Conservation (phyloP, 1,140 invertebrate genomes). For the Drosophila athabasca region DNA sequence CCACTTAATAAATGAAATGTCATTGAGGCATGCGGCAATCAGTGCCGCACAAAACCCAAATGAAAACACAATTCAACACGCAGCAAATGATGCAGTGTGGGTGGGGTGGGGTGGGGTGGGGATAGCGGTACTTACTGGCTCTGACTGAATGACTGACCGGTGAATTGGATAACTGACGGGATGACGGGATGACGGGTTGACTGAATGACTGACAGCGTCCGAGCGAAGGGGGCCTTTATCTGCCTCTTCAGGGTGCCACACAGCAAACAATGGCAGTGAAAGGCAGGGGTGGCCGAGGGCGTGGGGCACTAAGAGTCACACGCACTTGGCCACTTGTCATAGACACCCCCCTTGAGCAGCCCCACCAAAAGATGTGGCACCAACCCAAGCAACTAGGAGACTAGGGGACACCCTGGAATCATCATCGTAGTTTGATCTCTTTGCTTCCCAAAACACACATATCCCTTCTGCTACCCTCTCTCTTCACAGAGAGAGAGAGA, state of each 20-base stretch:
- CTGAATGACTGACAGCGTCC: slow-evolving; percentile 58
- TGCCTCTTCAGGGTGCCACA: slow-evolving; percentile 45
- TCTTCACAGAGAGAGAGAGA: neutral
- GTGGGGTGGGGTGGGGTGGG: neutral
- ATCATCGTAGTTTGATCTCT: no score
- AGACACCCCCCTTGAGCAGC: slow-evolving; percentile 39
- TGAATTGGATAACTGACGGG: slow-evolving; percentile 15
- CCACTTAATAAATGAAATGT: slow-evolving; percentile 82
- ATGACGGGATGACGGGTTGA: slow-evolving; percentile 35
- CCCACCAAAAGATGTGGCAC: neutral
- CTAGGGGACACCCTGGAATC: neutral
- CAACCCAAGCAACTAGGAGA: neutral
- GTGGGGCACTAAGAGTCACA: slow-evolving; percentile 20
- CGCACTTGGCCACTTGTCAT: slow-evolving; percentile 65
- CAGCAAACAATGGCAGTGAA: slow-evolving; percentile 8
- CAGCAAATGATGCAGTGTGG: slow-evolving; percentile 38
- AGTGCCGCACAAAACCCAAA: slow-evolving; percentile 56
- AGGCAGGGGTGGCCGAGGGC: neutral
- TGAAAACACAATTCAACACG: slow-evolving; percentile 71
- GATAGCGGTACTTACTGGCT: slow-evolving; percentile 14
- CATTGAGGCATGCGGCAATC: slow-evolving; percentile 78
- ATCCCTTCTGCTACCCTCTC: slow-evolving; percentile 3
- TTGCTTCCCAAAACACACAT: no score
- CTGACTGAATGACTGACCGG: slow-evolving; percentile 16
- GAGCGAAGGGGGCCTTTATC: slow-evolving; percentile 56